These are phyloP conservation scores for Drosophila mimetica DNA, from an alignment of 2,888 invertebrate genomes.

Conservation along the genomic window DNA sequence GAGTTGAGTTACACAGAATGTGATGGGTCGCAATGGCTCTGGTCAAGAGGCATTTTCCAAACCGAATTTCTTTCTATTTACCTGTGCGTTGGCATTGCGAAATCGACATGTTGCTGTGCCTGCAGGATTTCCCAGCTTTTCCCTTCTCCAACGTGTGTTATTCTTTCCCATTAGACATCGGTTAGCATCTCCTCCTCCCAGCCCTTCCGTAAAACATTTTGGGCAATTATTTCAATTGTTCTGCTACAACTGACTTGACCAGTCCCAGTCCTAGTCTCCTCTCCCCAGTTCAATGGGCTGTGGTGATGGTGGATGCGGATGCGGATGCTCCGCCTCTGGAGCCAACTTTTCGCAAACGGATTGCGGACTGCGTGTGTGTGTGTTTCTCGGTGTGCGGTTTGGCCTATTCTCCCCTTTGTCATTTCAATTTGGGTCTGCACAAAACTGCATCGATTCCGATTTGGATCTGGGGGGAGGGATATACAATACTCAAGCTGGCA, in stretches of 20 bases:
- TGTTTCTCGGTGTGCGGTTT: conserved; percentile 32
- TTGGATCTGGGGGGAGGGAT: conserved; percentile 5
- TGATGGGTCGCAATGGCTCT: conserved; percentile 10
- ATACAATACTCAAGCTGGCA: conserved; percentile 23
- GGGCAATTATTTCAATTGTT: conserved; percentile 61
- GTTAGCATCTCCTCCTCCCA: conserved; percentile 17
- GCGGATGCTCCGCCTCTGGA: conserved; percentile 11
- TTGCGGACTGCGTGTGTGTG: conserved; percentile 21
- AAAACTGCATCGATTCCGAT: conserved; percentile 33
- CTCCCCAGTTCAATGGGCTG: conserved; percentile 28
- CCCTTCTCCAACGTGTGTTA: conserved; percentile 23
- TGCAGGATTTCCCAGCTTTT: conserved; percentile 22
- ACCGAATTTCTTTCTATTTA: conserved; percentile 14
- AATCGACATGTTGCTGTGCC: conserved; percentile 47
- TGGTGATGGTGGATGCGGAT: conserved; percentile 16
- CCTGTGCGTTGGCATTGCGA: conserved; percentile 28
- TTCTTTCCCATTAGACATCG: conserved; percentile 29
- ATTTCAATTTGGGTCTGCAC: conserved; percentile 46
- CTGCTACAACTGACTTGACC: conserved; percentile 32
- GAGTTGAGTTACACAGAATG: conserved; percentile 10
- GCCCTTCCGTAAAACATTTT: conserved; percentile 26
- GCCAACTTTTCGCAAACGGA: conserved; percentile 32
- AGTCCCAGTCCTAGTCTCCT: conserved; percentile 2
- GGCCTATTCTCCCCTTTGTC: conserved; percentile 48
- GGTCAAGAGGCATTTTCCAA: background rate